Evolutionary conservation across 2,113 vertebrate genomes (phyloP).

Genomic region (Gymnarchus niloticus): DNA sequence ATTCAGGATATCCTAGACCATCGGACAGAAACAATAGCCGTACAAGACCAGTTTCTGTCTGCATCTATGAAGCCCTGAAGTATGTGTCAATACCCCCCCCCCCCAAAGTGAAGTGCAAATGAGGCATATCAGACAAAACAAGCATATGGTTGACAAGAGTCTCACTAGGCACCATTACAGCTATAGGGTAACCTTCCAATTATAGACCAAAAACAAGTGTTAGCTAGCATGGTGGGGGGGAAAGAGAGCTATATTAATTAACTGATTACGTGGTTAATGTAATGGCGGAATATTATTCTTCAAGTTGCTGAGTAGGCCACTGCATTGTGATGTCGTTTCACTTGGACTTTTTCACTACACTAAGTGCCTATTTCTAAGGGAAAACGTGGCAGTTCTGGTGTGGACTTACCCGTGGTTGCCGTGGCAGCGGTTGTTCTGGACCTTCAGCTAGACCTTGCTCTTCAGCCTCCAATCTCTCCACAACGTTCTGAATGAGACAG

Average conservation of each 20-base stretch:
- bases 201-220: neutral
- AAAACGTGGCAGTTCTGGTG: neutral
- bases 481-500: slow-evolving; percentile 34
- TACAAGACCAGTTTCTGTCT: too few relatives aligned
- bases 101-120: too few relatives aligned
- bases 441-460: slow-evolving; percentile 35
- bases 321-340: neutral
- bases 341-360: neutral
- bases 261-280: neutral
- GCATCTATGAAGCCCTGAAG: too few relatives aligned
- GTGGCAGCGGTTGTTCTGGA: neutral
- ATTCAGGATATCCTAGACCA: neutral
- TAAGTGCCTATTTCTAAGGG: neutral
- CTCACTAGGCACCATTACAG: too few relatives aligned
- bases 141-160: too few relatives aligned
- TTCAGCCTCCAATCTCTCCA: slow-evolving; percentile 48
- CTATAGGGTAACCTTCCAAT: neutral
- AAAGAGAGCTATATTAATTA: neutral
- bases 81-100: too few relatives aligned
- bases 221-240: too few relatives aligned
- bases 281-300: neutral
- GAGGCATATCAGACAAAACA: too few relatives aligned
- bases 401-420: neutral
- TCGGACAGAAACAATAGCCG: too few relatives aligned
- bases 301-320: neutral